Conservation (phyloP, 2,113 vertebrate species). For the Rhombomys opimus region DNA sequence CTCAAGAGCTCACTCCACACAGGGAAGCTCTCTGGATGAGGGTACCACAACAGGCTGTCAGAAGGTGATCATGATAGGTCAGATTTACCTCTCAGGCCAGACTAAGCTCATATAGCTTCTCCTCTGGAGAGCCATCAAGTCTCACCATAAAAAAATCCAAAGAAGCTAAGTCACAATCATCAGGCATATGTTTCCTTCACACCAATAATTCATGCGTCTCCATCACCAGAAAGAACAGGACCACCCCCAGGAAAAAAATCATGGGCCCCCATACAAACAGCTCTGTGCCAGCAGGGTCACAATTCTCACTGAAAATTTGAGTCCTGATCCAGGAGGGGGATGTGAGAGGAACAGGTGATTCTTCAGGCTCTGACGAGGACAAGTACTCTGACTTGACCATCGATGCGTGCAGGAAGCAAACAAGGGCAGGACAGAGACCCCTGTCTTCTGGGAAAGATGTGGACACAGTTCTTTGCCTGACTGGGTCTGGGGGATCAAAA, state of each 20-base stretch:
- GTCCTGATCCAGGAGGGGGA: neutral
- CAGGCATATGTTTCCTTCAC: too few relatives aligned
- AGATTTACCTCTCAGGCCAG: neutral
- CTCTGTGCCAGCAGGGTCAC: too few relatives aligned
- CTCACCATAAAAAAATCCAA: neutral
- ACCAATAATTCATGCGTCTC: neutral
- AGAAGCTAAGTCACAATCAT: neutral
- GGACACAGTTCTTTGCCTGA: accelerated
- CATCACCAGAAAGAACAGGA: too few relatives aligned
- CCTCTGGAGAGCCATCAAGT: neutral
- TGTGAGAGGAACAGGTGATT: neutral
- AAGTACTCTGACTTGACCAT: neutral
- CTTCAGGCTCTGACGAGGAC: neutral
- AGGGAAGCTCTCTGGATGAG: accelerated
- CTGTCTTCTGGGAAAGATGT: neutral
- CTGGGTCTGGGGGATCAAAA: neutral
- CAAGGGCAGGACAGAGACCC: neutral
- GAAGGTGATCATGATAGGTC: neutral
- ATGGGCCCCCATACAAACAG: accelerated
- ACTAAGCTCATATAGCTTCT: neutral
- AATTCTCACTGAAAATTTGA: accelerated
- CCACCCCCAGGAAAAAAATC: too few relatives aligned
- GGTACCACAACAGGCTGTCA: too few relatives aligned
- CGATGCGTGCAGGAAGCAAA: accelerated
- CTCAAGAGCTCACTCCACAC: too few relatives aligned